A percentile compares a stretch with the other conserved stretches of the same genome.
phyloP scores from a whole-genome alignment of 2,113 vertebrate species.

The Globicephala melas region DNA sequence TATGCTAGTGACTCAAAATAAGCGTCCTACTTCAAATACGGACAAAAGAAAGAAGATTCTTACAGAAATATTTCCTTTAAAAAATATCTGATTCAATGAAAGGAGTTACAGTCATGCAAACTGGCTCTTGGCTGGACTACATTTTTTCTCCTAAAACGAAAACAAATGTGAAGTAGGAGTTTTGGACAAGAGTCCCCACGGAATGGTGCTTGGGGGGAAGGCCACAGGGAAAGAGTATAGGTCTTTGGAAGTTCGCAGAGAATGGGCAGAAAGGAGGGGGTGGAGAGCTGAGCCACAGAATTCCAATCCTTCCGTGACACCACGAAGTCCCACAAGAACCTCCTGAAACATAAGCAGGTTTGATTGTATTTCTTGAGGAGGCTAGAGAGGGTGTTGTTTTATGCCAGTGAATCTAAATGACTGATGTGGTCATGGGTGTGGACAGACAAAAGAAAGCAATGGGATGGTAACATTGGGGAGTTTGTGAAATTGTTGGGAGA shows the following conservation, averaged over 20 bases:
- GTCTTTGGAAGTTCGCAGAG: neutral
- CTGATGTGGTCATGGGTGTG: neutral
- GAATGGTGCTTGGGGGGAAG: neutral
- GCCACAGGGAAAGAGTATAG: neutral
- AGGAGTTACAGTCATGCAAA: neutral
- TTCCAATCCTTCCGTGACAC: neutral
- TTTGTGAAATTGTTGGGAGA: neutral
- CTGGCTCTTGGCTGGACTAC: neutral
- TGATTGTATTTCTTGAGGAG: neutral
- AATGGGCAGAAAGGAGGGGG: neutral
- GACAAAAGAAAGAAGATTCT: neutral
- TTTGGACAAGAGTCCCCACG: neutral
- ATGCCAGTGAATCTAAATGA: neutral
- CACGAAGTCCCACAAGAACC: neutral
- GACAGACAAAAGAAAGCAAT: neutral
- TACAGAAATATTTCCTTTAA: neutral
- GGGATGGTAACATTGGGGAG: neutral
- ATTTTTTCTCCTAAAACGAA: neutral
- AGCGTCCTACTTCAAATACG: slow-evolving; percentile 4
- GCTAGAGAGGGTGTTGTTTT: neutral
- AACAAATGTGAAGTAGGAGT: neutral
- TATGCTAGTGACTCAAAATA: slow-evolving; percentile 12
- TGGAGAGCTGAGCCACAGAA: neutral
- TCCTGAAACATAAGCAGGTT: neutral
- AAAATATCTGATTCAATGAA: neutral